A percentile compares a stretch with the other conserved stretches of the same genome.
Evolutionary conservation across 2,888 invertebrate genomes (phyloP).

Genomic region (Coelogynopora nodosa): DNA sequence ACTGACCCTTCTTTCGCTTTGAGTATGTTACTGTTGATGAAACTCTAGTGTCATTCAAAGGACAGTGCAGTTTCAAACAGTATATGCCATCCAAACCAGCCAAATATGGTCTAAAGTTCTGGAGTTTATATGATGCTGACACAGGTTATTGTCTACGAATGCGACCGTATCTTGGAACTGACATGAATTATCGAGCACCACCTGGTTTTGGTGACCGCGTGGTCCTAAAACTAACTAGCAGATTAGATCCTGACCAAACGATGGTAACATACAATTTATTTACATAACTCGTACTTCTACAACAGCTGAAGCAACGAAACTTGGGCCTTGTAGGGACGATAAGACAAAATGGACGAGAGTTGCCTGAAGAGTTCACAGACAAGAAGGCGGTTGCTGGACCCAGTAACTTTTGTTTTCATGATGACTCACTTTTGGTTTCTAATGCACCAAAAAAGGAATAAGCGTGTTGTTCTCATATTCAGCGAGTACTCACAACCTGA

Average conservation of each 20-base stretch:
- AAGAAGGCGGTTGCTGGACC: no score
- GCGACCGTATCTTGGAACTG: neutral
- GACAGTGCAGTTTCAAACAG: neutral
- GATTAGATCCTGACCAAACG: no score
- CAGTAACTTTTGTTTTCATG: neutral
- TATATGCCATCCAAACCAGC: neutral
- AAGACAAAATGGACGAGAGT: no score
- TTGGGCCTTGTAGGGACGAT: no score
- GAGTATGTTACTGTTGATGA: slow-evolving; percentile 20
- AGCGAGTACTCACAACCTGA: neutral
- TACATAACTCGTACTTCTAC: no score
- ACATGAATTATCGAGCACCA: neutral
- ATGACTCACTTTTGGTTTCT: neutral
- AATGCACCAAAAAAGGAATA: neutral
- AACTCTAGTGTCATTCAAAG: slow-evolving; percentile 19
- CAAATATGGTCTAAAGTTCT: neutral
- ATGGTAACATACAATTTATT: no score
- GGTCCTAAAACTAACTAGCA: neutral
- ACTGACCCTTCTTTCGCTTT: neutral
- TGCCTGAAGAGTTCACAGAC: no score
- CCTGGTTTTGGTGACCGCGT: neutral
- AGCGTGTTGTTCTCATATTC: neutral
- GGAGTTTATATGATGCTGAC: neutral
- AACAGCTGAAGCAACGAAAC: no score
- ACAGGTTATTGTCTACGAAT: neutral